Conservation (phyloP, 2,113 vertebrate genomes). For the Ginglymostoma cirratum region DNA sequence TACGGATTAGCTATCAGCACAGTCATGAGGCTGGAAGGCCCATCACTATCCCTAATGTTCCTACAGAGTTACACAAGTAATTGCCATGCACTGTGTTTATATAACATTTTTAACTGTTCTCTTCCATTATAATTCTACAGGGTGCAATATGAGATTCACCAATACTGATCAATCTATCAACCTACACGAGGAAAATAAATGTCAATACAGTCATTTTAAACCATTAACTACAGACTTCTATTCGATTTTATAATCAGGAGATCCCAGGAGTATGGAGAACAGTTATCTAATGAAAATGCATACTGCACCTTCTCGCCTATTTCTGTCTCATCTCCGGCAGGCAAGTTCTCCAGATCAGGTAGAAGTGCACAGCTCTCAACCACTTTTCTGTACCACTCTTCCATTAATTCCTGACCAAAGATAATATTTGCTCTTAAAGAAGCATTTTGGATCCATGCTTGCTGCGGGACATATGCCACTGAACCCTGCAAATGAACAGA, state of each 20-base stretch:
- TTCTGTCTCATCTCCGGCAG: slow-evolving; percentile 78
- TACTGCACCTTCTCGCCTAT: slow-evolving; percentile 85
- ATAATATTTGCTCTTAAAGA: slow-evolving; percentile 78
- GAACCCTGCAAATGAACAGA: slow-evolving; percentile 61
- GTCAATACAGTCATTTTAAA: not conserved
- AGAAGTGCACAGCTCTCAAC: slow-evolving; percentile 78
- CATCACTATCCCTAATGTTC: not conserved
- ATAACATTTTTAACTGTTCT: not conserved
- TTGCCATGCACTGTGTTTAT: not conserved
- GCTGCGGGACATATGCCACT: slow-evolving; percentile 85
- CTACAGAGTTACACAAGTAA: not conserved
- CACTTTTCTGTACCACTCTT: slow-evolving; percentile 65
- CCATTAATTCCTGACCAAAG: slow-evolving; percentile 70
- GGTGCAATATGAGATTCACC: not conserved
- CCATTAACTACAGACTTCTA: not conserved
- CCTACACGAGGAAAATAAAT: not conserved
- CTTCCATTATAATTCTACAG: not conserved
- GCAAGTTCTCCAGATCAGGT: slow-evolving; percentile 80
- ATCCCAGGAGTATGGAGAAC: not conserved
- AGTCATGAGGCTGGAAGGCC: not conserved
- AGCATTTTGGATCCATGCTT: slow-evolving; percentile 94
- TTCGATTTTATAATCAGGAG: not conserved
- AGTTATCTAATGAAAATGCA: not conserved
- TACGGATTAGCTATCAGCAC: not conserved
- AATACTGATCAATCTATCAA: not conserved